These are phyloP conservation scores for Orthosia cruda DNA, from an alignment of 2,888 invertebrate species.

Conservation along the genomic window DNA sequence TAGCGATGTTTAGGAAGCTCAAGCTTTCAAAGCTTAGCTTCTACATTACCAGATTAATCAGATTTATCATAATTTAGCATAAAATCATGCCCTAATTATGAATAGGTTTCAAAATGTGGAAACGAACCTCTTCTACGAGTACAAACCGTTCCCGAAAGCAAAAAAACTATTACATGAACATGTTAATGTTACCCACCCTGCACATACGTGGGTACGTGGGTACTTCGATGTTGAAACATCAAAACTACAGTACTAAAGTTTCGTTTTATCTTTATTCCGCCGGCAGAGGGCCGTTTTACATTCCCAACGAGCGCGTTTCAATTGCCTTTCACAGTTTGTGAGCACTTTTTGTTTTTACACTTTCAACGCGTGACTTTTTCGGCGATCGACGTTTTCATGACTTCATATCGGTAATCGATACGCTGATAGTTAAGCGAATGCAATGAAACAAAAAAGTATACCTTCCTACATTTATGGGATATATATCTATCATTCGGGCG, in stretches of 20 bases:
- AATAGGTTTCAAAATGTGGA: neutral
- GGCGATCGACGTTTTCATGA: conserved; percentile 54
- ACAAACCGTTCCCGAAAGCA: neutral
- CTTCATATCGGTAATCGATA: conserved; percentile 54
- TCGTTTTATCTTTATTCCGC: conserved; percentile 61
- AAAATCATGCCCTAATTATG: neutral
- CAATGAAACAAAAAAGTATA: conserved; percentile 29
- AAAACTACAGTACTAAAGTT: conserved; percentile 55
- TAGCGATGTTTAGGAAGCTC: too few relatives aligned
- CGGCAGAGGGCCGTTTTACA: conserved; percentile 52
- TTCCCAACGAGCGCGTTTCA: conserved; percentile 63
- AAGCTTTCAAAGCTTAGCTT: too few relatives aligned
- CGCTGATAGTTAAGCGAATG: conserved; percentile 27
- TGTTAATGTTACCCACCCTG: neutral
- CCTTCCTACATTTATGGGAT: too few relatives aligned
- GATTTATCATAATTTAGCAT: neutral
- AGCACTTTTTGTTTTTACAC: conserved; percentile 57
- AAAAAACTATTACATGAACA: conserved; percentile 22
- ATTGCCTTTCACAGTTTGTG: conserved; percentile 62
- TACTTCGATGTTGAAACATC: conserved; percentile 37
- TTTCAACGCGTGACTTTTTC: conserved; percentile 53
- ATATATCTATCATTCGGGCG: neutral
- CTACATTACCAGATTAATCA: too few relatives aligned
- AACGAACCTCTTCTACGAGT: neutral
- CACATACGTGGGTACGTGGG: conserved; percentile 20